These are phyloP conservation scores for Illadopsis cleaveri DNA, from an alignment of 2,113 vertebrate species.

Conservation along the genomic window DNA sequence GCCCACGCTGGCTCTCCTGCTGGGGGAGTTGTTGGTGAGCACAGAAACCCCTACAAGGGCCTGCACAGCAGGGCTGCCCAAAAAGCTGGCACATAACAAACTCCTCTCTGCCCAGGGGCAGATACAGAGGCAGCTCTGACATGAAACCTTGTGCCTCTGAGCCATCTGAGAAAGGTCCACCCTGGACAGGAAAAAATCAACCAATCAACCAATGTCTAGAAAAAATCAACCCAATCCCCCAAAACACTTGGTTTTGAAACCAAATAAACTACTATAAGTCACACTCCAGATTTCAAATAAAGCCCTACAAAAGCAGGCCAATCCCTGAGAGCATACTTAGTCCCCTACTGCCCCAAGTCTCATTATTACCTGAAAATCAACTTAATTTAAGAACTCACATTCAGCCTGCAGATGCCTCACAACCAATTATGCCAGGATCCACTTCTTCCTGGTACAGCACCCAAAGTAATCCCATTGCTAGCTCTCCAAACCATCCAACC, in stretches of 20 bases:
- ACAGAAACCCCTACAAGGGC: neutral
- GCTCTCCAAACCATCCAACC: accelerated
- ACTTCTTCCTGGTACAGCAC: neutral
- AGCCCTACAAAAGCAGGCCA: neutral
- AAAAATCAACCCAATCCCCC: accelerated
- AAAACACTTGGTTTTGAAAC: neutral
- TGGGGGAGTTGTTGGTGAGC: neutral
- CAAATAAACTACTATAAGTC: neutral
- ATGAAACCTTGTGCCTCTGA: neutral
- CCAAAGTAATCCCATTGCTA: accelerated
- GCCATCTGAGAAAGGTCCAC: neutral
- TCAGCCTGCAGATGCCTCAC: neutral
- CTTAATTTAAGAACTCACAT: neutral
- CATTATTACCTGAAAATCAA: neutral
- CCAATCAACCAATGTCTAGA: too few relatives aligned
- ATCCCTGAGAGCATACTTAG: neutral
- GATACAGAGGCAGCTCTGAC: neutral
- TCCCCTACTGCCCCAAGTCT: neutral
- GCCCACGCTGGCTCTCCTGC: neutral
- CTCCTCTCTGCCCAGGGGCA: neutral
- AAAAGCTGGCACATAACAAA: neutral
- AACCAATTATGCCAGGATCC: neutral
- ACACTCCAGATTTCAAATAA: neutral
- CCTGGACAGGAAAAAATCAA: neutral
- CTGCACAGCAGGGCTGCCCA: neutral